phyloP scores from a whole-genome alignment of 30 jellyfish, hydroid and myxozoan species.

The Aurelia sp. region DNA sequence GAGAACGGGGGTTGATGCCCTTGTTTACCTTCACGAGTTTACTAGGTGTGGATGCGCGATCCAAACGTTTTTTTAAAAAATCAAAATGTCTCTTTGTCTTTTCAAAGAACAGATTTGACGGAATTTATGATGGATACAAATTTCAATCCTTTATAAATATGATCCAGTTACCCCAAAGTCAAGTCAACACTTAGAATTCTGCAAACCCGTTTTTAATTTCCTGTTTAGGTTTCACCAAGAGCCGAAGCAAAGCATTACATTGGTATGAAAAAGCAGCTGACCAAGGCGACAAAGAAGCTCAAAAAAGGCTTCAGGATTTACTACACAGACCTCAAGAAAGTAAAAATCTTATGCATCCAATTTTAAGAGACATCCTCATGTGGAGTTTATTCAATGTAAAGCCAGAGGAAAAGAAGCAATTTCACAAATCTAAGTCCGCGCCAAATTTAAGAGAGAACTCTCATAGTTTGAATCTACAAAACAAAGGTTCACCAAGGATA shows the following conservation, averaged over 20 bases:
- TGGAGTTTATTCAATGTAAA: constrained; percentile 31
- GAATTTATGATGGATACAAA: no score
- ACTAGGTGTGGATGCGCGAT: no score
- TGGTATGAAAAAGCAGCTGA: constrained; percentile 72
- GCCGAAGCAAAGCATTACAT: constrained; percentile 53
- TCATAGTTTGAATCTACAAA: background rate
- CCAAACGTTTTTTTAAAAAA: no score
- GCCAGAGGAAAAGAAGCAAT: constrained; percentile 19
- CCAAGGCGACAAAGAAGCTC: constrained; percentile 57
- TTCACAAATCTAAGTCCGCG: constrained; percentile 62
- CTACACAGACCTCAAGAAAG: constrained; percentile 3
- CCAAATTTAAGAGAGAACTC: constrained; percentile 39
- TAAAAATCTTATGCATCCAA: constrained; percentile 49
- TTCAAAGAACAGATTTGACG: no score
- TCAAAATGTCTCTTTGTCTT: no score
- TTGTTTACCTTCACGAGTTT: no score
- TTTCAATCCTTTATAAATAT: no score
- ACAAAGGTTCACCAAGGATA: background rate
- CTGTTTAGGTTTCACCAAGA: constrained; percentile 27
- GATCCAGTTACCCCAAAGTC: no score
- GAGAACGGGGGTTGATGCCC: no score
- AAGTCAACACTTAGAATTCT: no score
- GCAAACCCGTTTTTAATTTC: no score
- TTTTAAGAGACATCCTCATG: constrained; percentile 45
- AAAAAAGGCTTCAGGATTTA: constrained; percentile 26